Evolutionary conservation across 2,888 invertebrate genomes (phyloP).

Genomic region (Anthoptus insignis): DNA sequence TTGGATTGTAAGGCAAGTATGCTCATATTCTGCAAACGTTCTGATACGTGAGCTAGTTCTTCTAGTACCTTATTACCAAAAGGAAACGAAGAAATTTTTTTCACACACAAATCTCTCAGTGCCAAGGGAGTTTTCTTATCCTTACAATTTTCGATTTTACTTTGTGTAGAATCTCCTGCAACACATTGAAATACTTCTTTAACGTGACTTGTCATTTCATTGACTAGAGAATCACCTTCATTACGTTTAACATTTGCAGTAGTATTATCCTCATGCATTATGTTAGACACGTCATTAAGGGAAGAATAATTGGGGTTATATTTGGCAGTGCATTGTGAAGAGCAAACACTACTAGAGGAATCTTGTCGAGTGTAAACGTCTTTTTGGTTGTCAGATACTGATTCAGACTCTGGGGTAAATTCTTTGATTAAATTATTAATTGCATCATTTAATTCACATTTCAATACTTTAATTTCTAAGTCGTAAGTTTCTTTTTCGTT

Average conservation of each 20-base stretch:
- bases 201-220: constrained; percentile 63
- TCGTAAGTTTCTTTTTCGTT: constrained; percentile 58
- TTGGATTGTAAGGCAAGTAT: constrained; percentile 52
- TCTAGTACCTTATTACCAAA: constrained; percentile 90
- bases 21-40: constrained; percentile 79
- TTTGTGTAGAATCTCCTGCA: constrained; percentile 62
- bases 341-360: constrained; percentile 88
- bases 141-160: constrained; percentile 44
- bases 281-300: constrained; percentile 86
- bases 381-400: constrained; percentile 59
- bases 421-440: constrained; percentile 80
- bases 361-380: constrained; percentile 82
- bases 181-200: constrained; percentile 80
- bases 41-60: constrained; percentile 89
- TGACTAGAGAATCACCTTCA: constrained; percentile 54
- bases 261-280: constrained; percentile 77
- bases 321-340: constrained; percentile 91
- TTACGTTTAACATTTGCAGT: constrained; percentile 47
- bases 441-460: constrained; percentile 80
- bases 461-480: constrained; percentile 77
- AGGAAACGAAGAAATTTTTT: constrained; percentile 89
- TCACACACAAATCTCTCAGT: constrained; percentile 89
- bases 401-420: constrained; percentile 73
- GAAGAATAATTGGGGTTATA: constrained; percentile 88
- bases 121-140: constrained; percentile 70